These are phyloP conservation scores for Colostygia pectinataria DNA, from an alignment of 2,888 invertebrate genomes.

Conservation along the genomic window DNA sequence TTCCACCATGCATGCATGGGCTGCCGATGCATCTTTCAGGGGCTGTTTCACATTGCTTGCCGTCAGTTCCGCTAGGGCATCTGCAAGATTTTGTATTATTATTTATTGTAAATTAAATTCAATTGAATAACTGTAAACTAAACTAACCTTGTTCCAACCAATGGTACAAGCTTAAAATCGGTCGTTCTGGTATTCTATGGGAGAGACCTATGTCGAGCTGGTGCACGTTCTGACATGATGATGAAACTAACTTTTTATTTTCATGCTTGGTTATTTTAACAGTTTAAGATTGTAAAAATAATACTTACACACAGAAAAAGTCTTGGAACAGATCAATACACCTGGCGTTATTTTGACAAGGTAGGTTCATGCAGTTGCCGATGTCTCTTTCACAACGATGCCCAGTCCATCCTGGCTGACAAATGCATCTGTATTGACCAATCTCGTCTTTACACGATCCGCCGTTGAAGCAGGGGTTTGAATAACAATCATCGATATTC, in stretches of 20 bases:
- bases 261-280: too few species aligned
- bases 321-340: conserved; percentile 97
- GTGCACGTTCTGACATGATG: too few species aligned
- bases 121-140: too few species aligned
- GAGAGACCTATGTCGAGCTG: too few species aligned
- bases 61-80: conserved; percentile 97
- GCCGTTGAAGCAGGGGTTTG: conserved; percentile 94
- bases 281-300: not conserved
- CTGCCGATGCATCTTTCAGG: conserved; percentile 97
- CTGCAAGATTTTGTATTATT: conserved; percentile 60
- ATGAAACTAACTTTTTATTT: too few species aligned
- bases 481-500: conserved; percentile 94
- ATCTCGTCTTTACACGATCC: conserved; percentile 94
- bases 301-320: conserved; percentile 93
- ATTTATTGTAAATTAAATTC: not conserved
- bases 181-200: too few species aligned
- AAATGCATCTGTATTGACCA: conserved; percentile 91
- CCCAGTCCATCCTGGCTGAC: conserved; percentile 94
- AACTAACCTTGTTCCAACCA: too few species aligned
- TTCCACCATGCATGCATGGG: conserved; percentile 97
- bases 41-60: conserved; percentile 98
- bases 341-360: conserved; percentile 96
- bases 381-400: conserved; percentile 93
- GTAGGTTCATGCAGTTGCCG: conserved; percentile 92
- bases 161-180: too few species aligned